These are phyloP conservation scores for Silurus lanzhouensis DNA, from an alignment of 2,797 vertebrate genomes.

Conservation along the genomic window DNA sequence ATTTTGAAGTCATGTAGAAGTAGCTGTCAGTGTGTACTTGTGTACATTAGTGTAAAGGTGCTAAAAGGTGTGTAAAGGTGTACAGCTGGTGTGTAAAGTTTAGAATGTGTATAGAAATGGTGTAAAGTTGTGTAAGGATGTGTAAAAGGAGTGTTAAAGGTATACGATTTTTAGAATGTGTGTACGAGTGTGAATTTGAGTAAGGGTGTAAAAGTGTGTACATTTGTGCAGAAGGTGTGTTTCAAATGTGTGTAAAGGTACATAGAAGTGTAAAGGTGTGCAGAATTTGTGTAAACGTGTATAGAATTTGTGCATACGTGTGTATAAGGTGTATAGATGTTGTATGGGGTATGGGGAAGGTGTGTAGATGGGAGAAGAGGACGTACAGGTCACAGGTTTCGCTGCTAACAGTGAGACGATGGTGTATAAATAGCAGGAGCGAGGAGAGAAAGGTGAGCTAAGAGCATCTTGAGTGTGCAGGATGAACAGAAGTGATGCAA, in stretches of 20 bases:
- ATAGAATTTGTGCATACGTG: not conserved
- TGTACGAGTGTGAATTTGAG: too few relatives aligned
- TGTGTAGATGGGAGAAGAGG: not conserved
- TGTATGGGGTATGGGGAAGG: not conserved
- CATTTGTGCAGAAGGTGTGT: not conserved
- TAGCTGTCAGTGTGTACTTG: not conserved
- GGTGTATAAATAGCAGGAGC: constrained; percentile 57
- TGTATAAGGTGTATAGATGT: not conserved
- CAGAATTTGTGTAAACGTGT: not conserved
- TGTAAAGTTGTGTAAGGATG: not conserved
- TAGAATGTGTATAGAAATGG: too few relatives aligned
- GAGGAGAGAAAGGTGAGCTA: constrained; percentile 67
- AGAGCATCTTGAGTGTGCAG: constrained; percentile 69
- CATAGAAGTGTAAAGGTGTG: not conserved
- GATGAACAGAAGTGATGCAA: constrained; percentile 76
- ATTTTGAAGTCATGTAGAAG: not conserved
- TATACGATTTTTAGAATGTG: not conserved
- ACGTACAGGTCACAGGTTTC: constrained; percentile 31
- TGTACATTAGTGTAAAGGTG: not conserved
- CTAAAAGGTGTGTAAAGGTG: not conserved
- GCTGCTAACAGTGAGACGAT: constrained; percentile 19
- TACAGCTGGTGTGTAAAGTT: not conserved
- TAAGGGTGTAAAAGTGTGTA: not conserved
- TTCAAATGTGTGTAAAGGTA: not conserved
- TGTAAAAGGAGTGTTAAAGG: not conserved